These are phyloP conservation scores for Harpalus rufipes DNA, from an alignment of 2,888 invertebrate species.

Conservation along the genomic window DNA sequence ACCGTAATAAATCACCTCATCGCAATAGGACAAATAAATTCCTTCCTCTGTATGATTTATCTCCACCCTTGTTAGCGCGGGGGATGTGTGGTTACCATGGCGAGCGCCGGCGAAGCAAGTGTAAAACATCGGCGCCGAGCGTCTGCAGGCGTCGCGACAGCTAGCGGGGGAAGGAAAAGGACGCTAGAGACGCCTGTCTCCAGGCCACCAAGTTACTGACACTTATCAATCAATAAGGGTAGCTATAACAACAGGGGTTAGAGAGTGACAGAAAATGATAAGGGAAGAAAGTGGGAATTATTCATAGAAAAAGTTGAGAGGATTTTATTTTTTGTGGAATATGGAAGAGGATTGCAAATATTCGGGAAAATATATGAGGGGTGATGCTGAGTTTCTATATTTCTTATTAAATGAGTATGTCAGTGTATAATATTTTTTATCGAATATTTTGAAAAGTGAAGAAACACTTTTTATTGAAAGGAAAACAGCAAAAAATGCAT, in stretches of 20 bases:
- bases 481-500: too few species aligned
- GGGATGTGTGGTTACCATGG: constrained; percentile 44
- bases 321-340: neutral
- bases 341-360: too few species aligned
- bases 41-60: constrained; percentile 12
- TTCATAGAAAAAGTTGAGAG: constrained; percentile 11
- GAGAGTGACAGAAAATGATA: too few species aligned
- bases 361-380: too few species aligned
- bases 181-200: neutral
- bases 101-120: constrained; percentile 18
- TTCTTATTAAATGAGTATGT: too few species aligned
- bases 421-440: too few species aligned
- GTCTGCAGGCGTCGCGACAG: constrained; percentile 23
- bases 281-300: neutral
- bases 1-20: constrained; percentile 9
- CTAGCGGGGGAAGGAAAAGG: neutral
- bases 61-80: constrained; percentile 18
- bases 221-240: constrained; percentile 40
- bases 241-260: constrained; percentile 26
- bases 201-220: constrained; percentile 10
- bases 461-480: too few species aligned
- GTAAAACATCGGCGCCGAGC: constrained; percentile 39
- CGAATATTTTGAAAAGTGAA: too few species aligned
- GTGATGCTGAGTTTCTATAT: too few species aligned
- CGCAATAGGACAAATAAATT: constrained; percentile 2